A percentile compares a stretch with the other conserved stretches of the same genome.
Conservation (phyloP, 2,888 invertebrate species). For the Eupithecia pulchellata region DNA sequence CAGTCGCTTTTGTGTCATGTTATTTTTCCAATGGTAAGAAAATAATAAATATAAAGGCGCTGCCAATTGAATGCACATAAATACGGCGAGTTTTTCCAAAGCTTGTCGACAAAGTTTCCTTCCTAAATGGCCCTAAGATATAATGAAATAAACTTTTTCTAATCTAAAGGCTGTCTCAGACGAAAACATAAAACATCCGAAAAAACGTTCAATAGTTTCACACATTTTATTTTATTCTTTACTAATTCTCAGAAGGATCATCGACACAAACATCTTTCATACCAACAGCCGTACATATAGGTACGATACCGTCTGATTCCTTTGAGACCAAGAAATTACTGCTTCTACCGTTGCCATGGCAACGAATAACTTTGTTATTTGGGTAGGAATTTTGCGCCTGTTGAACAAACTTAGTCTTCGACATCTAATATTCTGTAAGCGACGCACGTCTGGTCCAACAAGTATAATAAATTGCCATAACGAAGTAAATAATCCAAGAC, state of each 20-base stretch:
- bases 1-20: background rate
- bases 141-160: too few species aligned
- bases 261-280: background rate
- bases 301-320: background rate
- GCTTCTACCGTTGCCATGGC: conserved; percentile 35
- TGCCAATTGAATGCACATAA: background rate
- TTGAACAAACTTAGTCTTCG: background rate
- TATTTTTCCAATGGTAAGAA: background rate
- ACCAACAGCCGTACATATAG: background rate
- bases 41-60: too few species aligned
- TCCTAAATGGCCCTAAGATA: too few species aligned
- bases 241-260: background rate
- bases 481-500: background rate
- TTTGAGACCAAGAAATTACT: background rate
- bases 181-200: too few species aligned
- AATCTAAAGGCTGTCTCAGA: too few species aligned
- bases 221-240: background rate
- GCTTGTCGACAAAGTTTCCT: too few species aligned
- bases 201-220: background rate
- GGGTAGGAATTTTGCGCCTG: conserved; percentile 40
- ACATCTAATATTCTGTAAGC: background rate
- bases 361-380: conserved; percentile 43
- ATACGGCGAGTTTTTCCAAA: too few species aligned
- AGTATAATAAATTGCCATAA: background rate
- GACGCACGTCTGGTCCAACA: background rate